Evolutionary conservation across 37 sponge, comb jelly and placozoan species (phyloP), one percentile per base, ranked within the genome.

Genomic region (Aplysina aerophoba): DNA sequence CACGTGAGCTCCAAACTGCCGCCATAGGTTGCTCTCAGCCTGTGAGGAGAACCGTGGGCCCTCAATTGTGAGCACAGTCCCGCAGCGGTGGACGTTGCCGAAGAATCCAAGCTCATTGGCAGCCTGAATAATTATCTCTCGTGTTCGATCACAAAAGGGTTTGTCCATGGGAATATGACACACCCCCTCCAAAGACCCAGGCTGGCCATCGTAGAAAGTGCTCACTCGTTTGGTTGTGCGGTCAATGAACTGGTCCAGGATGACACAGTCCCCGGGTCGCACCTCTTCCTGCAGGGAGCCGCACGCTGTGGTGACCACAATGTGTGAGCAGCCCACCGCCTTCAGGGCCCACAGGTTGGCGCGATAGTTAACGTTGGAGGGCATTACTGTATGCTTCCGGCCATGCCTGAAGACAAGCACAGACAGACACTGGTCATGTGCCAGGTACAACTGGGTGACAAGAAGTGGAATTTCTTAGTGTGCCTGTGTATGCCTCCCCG

Each of bases 21-120:
- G 58, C 79, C 89, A 98, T 82, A 98, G 34, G 36, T 68, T 39
- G 44, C 95, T 95, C 88, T 98, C 99, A 0, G 99, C 99, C 31
- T 88, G 81, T 33, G 92, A 90, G 2, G 97, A 96, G 87, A 98
- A 98, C 64, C 99, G 38, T 22, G 99, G 99, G 0, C 99, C 99
- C 79, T 98, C 97, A 22, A 98, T 93, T 33, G 99, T 96, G 19
- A 96, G 89, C 19, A 79, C 83, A 6, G 95, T 95, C 0, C 95
- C 97, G 24, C 68, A 79, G 21, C 66, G 66, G 82, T 93, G 93
- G 31, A 81, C 75, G 4, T 60, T 78, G 27, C 85, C 19, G 54
- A 75, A 75, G 21, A 15, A 69, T 0, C 63, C 87, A 61, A 94
- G 60, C 40, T 89, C 79, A 53, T 81, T 34, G 40, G 89, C 90